Base-by-base conservation (phyloP, 1,140 invertebrate species). In the Akabosia matsudoensis region DNA sequence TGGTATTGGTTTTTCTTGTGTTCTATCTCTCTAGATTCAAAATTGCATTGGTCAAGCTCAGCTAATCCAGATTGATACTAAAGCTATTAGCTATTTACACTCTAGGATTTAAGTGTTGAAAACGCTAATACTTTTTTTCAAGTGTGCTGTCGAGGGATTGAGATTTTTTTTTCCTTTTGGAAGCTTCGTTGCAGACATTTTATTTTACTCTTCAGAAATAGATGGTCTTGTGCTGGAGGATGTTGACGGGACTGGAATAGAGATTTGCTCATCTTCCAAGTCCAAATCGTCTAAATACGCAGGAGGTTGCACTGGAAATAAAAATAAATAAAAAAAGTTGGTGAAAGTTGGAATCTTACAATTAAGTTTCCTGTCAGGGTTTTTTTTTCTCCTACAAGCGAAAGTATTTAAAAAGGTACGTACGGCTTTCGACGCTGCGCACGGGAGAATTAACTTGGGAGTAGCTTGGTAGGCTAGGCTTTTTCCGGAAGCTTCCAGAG, bases 381-480 rank as follows among this genome's bases (percentile, higher is more conserved):
- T 18, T 10, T 45, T 45, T 7, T 7, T 45, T 10, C 7, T 45
- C 7, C 37, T 10, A 45, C 18, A 45, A 45, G 18, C 18, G 18
- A 45, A 45, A 45, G 18, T 45, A 45, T 45, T 45, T 45, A 45
- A 10, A 45, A 45, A 61, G n/a, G 7, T 24, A 24, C 61, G 28
- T 67, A 67, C 61, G 30, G 10, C 7, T 16, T 30, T 67, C 61
- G 10, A 67, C 28, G 31, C 7, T 16, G 13, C 28, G 22, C 1
- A 67, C 61, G 26, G 61, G 61, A 13, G 61, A 67, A 30, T 67
- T 67, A 22, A 67, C 61, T 30, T 67, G 61, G 13, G 61, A 67
- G 61, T 67, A 67, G 30, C 26, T 30, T 7, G 61, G 61, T 7
- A 67, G 28, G 31, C 61, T 67, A 2, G 22, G 24, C 22, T 67